phyloP scores from a whole-genome alignment of 2,113 vertebrate species.

The Myotis brandtii region DNA sequence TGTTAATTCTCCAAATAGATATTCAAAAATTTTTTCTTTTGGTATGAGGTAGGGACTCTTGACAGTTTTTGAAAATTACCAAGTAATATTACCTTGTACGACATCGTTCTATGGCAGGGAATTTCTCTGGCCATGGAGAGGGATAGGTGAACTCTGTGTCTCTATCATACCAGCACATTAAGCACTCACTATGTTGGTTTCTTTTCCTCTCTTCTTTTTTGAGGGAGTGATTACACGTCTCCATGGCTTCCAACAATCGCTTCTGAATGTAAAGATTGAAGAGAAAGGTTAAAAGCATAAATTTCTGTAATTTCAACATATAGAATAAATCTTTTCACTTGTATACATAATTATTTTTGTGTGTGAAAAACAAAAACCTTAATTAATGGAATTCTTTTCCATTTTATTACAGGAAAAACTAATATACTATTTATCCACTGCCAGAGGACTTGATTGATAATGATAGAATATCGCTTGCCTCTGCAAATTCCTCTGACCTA shows the following conservation, averaged over 20 bases:
- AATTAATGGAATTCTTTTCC: constrained; percentile 21
- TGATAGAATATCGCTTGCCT: not conserved
- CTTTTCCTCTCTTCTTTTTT: constrained; percentile 91
- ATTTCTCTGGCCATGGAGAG: constrained; percentile 92
- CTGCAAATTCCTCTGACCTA: not conserved
- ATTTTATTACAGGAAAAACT: constrained; percentile 29
- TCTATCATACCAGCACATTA: constrained; percentile 89
- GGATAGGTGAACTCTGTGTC: constrained; percentile 88
- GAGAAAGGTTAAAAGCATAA: constrained; percentile 3
- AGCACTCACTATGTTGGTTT: constrained; percentile 94
- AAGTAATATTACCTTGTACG: constrained; percentile 87
- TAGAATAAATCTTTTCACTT: constrained; percentile 3
- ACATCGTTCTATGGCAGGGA: constrained; percentile 91
- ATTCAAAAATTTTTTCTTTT: not conserved
- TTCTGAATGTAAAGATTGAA: constrained; percentile 86
- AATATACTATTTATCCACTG: not conserved
- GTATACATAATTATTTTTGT: constrained; percentile 5
- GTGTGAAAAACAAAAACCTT: constrained; percentile 46
- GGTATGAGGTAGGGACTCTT: not conserved
- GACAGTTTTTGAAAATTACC: not conserved
- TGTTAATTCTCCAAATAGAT: constrained; percentile 20
- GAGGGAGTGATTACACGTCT: constrained; percentile 88
- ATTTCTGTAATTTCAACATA: not conserved
- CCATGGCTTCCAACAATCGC: constrained; percentile 95
- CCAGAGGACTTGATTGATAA: not conserved